Evolutionary conservation across 2,888 invertebrate species (phyloP).

Genomic region (Argyresthia goedartella): DNA sequence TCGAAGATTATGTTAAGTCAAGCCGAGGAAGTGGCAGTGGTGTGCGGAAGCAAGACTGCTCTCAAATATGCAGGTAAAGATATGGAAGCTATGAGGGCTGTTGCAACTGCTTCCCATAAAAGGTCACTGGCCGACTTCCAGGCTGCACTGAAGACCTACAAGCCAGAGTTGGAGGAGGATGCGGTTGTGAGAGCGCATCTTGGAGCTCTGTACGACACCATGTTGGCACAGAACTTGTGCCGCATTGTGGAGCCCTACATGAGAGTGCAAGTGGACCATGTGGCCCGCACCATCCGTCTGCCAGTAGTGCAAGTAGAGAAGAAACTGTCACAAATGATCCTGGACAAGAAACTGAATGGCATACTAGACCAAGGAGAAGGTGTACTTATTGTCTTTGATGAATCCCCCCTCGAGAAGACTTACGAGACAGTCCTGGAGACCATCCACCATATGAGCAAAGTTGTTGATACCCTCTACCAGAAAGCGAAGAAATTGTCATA

Average conservation of each 20-base stretch:
- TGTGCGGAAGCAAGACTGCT: constrained; percentile 96
- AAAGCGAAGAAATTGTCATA: constrained; percentile 98
- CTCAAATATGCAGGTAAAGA: constrained; percentile 96
- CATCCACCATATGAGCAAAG: constrained; percentile 99
- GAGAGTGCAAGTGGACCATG: constrained; percentile 93
- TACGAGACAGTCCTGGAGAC: constrained; percentile 98
- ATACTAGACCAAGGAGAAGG: constrained; percentile 99
- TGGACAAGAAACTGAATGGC: constrained; percentile 97
- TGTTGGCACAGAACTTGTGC: constrained; percentile 99
- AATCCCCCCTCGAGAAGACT: constrained; percentile 93
- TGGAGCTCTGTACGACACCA: constrained; percentile 96
- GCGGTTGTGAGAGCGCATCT: constrained; percentile 97
- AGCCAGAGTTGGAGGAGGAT: constrained; percentile 93
- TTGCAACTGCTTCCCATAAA: constrained; percentile 96
- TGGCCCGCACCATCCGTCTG: constrained; percentile 91
- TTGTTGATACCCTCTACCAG: constrained; percentile 98
- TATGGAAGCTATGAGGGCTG: constrained; percentile 97
- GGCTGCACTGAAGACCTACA: constrained; percentile 86
- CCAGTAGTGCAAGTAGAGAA: constrained; percentile 94
- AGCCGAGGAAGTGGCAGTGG: constrained; percentile 95
- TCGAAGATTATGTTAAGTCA: constrained; percentile 98
- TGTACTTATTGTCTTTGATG: constrained; percentile 97
- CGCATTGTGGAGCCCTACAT: constrained; percentile 99
- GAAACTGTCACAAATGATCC: constrained; percentile 99
- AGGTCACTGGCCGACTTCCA: constrained; percentile 98